Conservation (phyloP, 1,140 invertebrate genomes). For the Drosophila sucinea region DNA sequence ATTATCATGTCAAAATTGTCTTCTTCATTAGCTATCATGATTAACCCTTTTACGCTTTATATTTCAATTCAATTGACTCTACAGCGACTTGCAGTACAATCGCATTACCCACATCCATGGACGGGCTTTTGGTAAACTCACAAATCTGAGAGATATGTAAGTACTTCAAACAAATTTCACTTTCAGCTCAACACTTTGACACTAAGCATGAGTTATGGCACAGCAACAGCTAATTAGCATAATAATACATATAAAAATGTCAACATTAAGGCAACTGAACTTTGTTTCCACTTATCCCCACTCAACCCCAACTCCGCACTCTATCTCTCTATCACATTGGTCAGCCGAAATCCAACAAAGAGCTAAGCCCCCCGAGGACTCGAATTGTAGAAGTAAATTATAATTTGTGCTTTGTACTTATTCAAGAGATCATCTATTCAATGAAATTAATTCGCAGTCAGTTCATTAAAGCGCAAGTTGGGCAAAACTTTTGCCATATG, state of each 20-base stretch:
- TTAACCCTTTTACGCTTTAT: not conserved
- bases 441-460: conserved; percentile 55
- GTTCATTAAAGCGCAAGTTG: conserved; percentile 56
- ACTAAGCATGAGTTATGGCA: conserved; percentile 56
- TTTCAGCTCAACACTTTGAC: conserved; percentile 23
- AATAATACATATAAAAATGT: conserved; percentile 49
- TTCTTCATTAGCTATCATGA: too few relatives aligned
- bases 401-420: conserved; percentile 53
- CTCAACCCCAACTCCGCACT: not conserved
- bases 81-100: conserved; percentile 79
- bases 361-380: conserved; percentile 30
- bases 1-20: too few relatives aligned
- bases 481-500: conserved; percentile 40
- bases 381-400: conserved; percentile 26
- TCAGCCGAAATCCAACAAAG: conserved; percentile 20
- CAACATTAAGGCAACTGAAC: conserved; percentile 47
- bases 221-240: conserved; percentile 56
- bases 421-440: conserved; percentile 40
- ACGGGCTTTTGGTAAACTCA: conserved; percentile 72
- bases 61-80: not conserved
- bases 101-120: conserved; percentile 77
- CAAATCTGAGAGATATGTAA: conserved; percentile 78
- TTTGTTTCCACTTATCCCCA: not conserved
- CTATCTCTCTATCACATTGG: conserved; percentile 13
- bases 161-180: conserved; percentile 46